Evolutionary conservation across 2,888 invertebrate genomes (phyloP).

Genomic region (Chaitophorus viminalis): DNA sequence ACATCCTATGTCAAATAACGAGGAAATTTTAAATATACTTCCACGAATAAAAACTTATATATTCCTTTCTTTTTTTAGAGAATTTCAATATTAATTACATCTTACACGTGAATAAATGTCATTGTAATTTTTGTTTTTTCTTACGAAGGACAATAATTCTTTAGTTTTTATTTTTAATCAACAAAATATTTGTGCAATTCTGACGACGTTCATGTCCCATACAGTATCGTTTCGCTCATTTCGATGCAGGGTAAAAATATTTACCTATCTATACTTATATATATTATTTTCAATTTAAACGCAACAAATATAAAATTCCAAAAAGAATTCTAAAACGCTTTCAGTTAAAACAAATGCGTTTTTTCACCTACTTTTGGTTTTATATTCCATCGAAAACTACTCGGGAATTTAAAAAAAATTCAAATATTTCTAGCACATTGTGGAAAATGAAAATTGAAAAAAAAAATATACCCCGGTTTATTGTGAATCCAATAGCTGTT

Average conservation of each 20-base stretch:
- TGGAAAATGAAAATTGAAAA: not conserved
- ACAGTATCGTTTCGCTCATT: not conserved
- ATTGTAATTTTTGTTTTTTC: not conserved
- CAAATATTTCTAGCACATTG: not conserved
- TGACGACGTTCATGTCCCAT: not conserved
- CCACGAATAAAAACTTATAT: not conserved
- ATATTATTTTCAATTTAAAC: not conserved
- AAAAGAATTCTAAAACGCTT: not conserved
- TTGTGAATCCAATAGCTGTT: not conserved
- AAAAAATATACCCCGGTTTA: not conserved
- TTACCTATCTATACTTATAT: too few species aligned
- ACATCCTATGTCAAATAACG: not conserved
- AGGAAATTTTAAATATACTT: not conserved
- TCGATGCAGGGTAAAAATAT: too few species aligned
- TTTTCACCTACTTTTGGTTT: not conserved
- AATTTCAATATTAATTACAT: constrained; percentile 4
- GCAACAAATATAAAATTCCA: not conserved
- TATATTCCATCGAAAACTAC: not conserved
- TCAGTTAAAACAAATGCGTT: not conserved
- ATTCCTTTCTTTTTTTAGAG: not conserved
- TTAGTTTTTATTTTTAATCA: not conserved
- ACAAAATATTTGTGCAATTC: not conserved
- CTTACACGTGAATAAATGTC: too few species aligned
- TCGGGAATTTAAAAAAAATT: not conserved
- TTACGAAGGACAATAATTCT: not conserved